These are phyloP conservation scores for Anthoscopus minutus DNA, from an alignment of 2,113 vertebrate species.

Conservation along the genomic window DNA sequence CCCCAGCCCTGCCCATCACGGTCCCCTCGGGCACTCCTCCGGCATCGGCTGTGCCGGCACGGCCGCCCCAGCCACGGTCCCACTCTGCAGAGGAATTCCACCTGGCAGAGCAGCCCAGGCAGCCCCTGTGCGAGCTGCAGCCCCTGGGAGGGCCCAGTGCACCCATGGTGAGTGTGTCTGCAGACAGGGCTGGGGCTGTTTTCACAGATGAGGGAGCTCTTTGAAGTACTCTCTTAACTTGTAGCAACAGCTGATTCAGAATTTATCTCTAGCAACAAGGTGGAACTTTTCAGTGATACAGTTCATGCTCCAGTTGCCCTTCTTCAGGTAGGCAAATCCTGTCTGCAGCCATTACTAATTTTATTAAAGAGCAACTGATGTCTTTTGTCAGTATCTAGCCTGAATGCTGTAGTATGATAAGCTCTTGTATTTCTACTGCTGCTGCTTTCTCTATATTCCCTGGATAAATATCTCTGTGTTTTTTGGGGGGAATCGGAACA, in stretches of 20 bases:
- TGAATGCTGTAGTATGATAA: background rate
- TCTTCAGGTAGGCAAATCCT: background rate
- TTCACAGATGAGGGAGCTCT: background rate
- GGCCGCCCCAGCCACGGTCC: conserved; percentile 5
- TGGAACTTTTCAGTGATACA: background rate
- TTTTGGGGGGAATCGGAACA: background rate
- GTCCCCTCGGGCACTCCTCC: background rate
- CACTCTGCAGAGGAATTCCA: conserved; percentile 51
- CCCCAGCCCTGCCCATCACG: background rate
- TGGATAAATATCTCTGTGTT: background rate
- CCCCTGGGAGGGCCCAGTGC: conserved; percentile 34
- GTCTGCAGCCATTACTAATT: background rate
- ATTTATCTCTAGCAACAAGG: background rate
- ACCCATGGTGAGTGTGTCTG: conserved; percentile 72
- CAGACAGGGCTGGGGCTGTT: background rate
- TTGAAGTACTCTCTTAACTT: background rate
- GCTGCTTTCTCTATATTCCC: background rate
- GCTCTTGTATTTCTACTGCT: background rate
- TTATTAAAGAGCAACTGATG: background rate
- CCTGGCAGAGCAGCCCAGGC: conserved; percentile 65
- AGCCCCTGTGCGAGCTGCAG: conserved; percentile 72
- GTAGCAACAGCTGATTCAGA: background rate
- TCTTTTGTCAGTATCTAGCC: background rate
- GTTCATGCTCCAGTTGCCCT: background rate
- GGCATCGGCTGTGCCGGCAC: background rate